Base-by-base conservation (phyloP, 2,888 invertebrate genomes). In the Melipona beecheii region DNA sequence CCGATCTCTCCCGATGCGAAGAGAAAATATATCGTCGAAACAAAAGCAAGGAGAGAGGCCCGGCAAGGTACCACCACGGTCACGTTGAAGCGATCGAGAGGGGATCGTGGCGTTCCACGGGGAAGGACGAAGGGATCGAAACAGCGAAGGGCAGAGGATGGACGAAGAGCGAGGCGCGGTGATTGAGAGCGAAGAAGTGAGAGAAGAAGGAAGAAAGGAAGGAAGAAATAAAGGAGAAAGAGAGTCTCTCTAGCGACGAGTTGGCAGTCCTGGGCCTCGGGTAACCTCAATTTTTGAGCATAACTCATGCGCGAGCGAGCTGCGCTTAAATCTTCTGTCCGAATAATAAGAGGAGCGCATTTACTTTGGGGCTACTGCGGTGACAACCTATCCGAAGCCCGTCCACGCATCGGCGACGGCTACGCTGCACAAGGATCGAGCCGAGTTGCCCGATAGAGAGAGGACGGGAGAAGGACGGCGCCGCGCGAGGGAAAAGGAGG, bases 301-400 rank as follows among this genome's bases (percentile, higher is more conserved):
- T 92, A 92, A 92, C 91, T 93, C 91, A 92, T 92, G 92, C 83
- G 90, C 89, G 88, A 89, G 88, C 86, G 89, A 89, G 85, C 89
- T 85, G 87, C 89, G 91, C 91, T 93, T 92, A 92, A 93, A 93
- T 92, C 92, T 92, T 93, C 90, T 90, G 91, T 92, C 92, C 89
- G 92, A 92, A 92, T 92, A 93, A 92, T 91, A 92, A 93, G 91
- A 92, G 91, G 90, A 90, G 90, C 89, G 89, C 92, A 92, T 92
- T 92, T 91, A 92, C 92, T 92, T 92, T 91, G 89, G 90, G 89
- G 75, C 91, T 90, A 91, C 90, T 87, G 88, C 92, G 90, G 92
- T 92, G 92, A 92, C 92, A 92, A 92, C 87, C 92, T 90, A 91
- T 92, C 91, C 88, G 84, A 79, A 72, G 87, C 82, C 82, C 86